A percentile compares a stretch with the other conserved stretches of the same genome.
phyloP scores from a whole-genome alignment of 2,888 invertebrate genomes.

The Thera britannica region DNA sequence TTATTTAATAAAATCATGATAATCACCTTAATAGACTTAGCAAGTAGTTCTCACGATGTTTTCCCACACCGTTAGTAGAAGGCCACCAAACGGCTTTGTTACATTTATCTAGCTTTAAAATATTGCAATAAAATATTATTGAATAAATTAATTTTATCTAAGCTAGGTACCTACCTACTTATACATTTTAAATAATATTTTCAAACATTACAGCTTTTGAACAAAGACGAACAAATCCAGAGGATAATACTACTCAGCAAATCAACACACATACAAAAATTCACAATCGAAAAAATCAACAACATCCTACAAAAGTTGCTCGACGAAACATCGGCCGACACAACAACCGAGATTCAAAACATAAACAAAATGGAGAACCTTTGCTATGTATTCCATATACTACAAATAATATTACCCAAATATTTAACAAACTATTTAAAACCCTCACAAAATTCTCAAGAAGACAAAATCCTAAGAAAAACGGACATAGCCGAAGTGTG shows the following conservation, averaged over 20 bases:
- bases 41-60: no score
- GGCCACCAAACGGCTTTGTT: no score
- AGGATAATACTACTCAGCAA: conserved; percentile 63
- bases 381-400: conserved; percentile 63
- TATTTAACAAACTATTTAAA: conserved; percentile 45
- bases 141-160: no score
- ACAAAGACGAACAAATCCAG: conserved; percentile 63
- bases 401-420: conserved; percentile 62
- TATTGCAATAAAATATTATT: no score
- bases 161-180: no score
- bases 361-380: conserved; percentile 59
- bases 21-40: no score
- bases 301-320: conserved; percentile 52
- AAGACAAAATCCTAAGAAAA: conserved; percentile 53
- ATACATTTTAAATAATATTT: neutral
- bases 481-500: conserved; percentile 68
- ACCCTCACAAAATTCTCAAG: conserved; percentile 51
- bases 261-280: conserved; percentile 66
- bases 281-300: conserved; percentile 64
- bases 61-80: no score
- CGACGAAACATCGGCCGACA: conserved; percentile 43
- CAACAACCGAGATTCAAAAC: conserved; percentile 55
- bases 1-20: no score
- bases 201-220: conserved; percentile 58
- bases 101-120: no score